phyloP scores from a whole-genome alignment of 2,797 vertebrate genomes.

The Dipus sagitta region DNA sequence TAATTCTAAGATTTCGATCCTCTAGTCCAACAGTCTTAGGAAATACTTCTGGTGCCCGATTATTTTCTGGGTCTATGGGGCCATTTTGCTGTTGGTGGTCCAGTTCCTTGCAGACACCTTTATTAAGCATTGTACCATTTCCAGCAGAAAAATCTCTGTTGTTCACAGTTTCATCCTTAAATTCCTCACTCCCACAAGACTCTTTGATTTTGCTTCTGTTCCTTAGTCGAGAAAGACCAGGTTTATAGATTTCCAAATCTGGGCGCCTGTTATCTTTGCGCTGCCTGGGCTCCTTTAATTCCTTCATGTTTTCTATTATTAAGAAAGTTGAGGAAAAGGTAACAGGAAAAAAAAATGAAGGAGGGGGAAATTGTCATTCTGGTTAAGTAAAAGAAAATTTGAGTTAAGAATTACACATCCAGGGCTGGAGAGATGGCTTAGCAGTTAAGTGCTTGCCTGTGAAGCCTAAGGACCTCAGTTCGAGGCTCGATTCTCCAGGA shows the following conservation, averaged over 20 bases:
- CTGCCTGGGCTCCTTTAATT: slow-evolving; percentile 89
- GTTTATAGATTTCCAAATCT: slow-evolving; percentile 92
- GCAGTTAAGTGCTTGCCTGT: too few relatives aligned
- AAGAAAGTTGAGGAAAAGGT: background rate
- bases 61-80: slow-evolving; percentile 66
- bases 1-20: slow-evolving; percentile 84
- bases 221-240: slow-evolving; percentile 89
- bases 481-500: too few relatives aligned
- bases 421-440: background rate
- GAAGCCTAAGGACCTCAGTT: too few relatives aligned
- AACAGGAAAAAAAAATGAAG: slow-evolving; percentile 51
- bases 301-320: slow-evolving; percentile 87
- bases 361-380: slow-evolving; percentile 61
- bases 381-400: background rate
- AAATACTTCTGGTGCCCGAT: slow-evolving; percentile 75
- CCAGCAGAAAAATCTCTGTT: slow-evolving; percentile 67
- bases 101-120: slow-evolving; percentile 66
- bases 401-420: slow-evolving; percentile 26
- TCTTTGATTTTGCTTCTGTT: slow-evolving; percentile 86
- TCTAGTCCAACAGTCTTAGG: slow-evolving; percentile 65
- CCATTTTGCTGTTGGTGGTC: slow-evolving; percentile 82
- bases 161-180: slow-evolving; percentile 71
- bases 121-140: slow-evolving; percentile 43
- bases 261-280: slow-evolving; percentile 92
- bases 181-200: slow-evolving; percentile 79